Evolutionary conservation across 2,113 vertebrate species (phyloP).

Genomic region (Carassius carassius): DNA sequence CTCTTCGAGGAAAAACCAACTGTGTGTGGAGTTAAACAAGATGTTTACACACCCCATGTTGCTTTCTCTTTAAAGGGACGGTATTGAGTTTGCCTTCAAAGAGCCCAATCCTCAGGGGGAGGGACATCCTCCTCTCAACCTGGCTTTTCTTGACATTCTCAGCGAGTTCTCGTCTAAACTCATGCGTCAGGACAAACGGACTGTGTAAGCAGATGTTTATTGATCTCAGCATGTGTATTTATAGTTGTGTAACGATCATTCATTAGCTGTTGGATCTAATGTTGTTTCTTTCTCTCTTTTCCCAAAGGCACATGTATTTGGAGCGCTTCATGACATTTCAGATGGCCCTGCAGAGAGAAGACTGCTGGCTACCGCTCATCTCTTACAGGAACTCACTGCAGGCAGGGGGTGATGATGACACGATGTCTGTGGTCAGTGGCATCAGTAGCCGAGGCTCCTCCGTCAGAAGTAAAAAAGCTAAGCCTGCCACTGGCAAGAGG

Average conservation of each 20-base stretch:
- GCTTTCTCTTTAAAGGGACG: conserved; percentile 79
- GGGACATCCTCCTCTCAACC: conserved; percentile 90
- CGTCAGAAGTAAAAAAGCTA: conserved; percentile 94
- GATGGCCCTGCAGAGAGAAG: conserved; percentile 97
- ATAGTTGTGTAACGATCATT: background rate
- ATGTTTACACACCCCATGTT: background rate
- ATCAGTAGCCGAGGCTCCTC: conserved; percentile 80
- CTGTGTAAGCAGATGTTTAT: conserved; percentile 86
- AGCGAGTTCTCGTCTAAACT: conserved; percentile 99
- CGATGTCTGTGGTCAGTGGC: conserved; percentile 97
- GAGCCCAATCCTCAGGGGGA: conserved; percentile 97
- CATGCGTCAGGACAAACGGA: conserved; percentile 98
- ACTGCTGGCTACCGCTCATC: conserved; percentile 99
- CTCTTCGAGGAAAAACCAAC: background rate
- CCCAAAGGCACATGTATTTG: conserved; percentile 93
- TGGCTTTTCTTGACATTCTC: conserved; percentile 98
- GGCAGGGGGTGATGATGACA: conserved; percentile 96
- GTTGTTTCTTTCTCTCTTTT: conserved; percentile 39
- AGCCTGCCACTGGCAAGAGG: conserved; percentile 86
- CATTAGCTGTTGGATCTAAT: conserved; percentile 15
- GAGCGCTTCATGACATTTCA: conserved; percentile 99
- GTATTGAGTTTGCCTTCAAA: conserved; percentile 99
- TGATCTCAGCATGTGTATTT: background rate
- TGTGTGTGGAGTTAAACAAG: no score
- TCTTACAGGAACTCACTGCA: conserved; percentile 97